Percentiles rank a stretch among this genome's conserved stretches.
These are phyloP conservation scores for Centruroides vittatus DNA, from an alignment of 1,140 invertebrate genomes.

Conservation along the genomic window DNA sequence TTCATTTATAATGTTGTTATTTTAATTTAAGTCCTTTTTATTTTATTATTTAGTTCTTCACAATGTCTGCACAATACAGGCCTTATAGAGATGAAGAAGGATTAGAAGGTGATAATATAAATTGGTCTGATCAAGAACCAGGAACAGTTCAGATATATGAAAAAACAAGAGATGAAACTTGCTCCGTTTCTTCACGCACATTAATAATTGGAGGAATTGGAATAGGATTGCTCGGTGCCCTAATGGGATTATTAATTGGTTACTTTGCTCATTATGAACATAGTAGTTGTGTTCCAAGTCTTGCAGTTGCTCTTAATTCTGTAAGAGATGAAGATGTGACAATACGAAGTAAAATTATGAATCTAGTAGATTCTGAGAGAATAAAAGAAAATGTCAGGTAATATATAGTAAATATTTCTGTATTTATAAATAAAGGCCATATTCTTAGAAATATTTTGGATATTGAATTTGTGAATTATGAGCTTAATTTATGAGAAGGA, in stretches of 20 bases:
- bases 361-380: slow-evolving; percentile 13
- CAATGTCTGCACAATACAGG: slow-evolving; percentile 21
- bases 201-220: slow-evolving; percentile 12
- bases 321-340: slow-evolving; percentile 17
- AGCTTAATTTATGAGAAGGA: too few relatives aligned
- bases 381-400: slow-evolving; percentile 13
- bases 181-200: slow-evolving; percentile 12
- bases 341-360: slow-evolving; percentile 17
- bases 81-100: slow-evolving; percentile 23
- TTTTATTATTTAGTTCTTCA: background rate
- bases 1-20: too few relatives aligned
- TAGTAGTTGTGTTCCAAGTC: slow-evolving; percentile 13
- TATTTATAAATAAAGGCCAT: too few relatives aligned
- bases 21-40: background rate
- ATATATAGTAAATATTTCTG: too few relatives aligned
- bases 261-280: slow-evolving; percentile 20
- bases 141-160: slow-evolving; percentile 22
- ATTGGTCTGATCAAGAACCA: slow-evolving; percentile 19
- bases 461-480: too few relatives aligned
- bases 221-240: slow-evolving; percentile 10
- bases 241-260: slow-evolving; percentile 20
- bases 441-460: too few relatives aligned
- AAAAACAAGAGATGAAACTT: slow-evolving; percentile 20
- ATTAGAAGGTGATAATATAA: slow-evolving; percentile 14
- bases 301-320: slow-evolving; percentile 17